These are phyloP conservation scores for Fissipunctia ypsillon DNA, from an alignment of 2,888 invertebrate genomes.

Conservation along the genomic window DNA sequence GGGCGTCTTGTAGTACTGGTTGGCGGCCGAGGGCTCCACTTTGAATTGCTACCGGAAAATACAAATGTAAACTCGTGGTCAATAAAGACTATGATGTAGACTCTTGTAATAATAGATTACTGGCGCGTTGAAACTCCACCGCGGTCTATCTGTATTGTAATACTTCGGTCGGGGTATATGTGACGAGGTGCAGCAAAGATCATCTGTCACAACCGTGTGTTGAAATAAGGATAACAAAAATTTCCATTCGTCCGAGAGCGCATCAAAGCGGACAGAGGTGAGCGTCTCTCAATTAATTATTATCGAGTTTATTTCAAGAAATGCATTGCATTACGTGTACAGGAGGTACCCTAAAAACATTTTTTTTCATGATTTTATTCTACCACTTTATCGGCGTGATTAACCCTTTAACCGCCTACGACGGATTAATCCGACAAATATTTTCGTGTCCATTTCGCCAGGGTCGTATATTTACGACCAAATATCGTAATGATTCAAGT, in stretches of 20 bases:
- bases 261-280: not conserved
- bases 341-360: too few relatives aligned
- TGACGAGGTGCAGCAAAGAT: not conserved
- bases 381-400: too few relatives aligned
- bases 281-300: not conserved
- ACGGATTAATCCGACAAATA: too few relatives aligned
- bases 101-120: not conserved
- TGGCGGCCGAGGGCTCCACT: constrained; percentile 87
- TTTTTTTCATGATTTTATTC: too few relatives aligned
- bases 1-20: constrained; percentile 85
- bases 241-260: not conserved
- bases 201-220: not conserved
- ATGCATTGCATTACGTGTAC: too few relatives aligned
- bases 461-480: too few relatives aligned
- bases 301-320: not conserved
- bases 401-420: too few relatives aligned
- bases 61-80: not conserved
- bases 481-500: too few relatives aligned
- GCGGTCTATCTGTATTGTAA: too few relatives aligned
- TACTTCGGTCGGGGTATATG: not conserved
- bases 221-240: not conserved
- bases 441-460: too few relatives aligned
- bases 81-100: not conserved
- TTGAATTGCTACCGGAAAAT: constrained; percentile 88
- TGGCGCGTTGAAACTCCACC: not conserved